These are phyloP conservation scores for Podarcis siculus DNA, from an alignment of 2,797 vertebrate species.

Conservation along the genomic window DNA sequence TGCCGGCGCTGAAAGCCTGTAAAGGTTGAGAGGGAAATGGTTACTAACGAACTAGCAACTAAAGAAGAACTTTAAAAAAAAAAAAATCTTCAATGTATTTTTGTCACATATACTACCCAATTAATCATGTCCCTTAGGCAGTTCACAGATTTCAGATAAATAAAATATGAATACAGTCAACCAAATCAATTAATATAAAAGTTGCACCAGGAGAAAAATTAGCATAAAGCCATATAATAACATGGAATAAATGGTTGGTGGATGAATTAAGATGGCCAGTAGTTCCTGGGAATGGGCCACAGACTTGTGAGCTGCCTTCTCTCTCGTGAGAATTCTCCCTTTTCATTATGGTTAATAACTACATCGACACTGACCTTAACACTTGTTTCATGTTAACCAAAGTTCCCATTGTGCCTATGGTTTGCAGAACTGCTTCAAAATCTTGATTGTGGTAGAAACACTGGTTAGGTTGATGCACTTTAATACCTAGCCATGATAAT, in stretches of 20 bases:
- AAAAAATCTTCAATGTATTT: too few species aligned
- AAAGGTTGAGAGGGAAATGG: neutral
- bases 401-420: too few species aligned
- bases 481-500: too few species aligned
- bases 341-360: neutral
- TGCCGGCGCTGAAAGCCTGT: neutral
- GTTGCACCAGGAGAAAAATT: too few species aligned
- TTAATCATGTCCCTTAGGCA: too few species aligned
- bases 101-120: too few species aligned
- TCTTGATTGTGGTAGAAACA: neutral
- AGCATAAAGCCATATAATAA: too few species aligned
- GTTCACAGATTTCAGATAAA: neutral
- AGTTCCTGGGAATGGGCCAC: neutral
- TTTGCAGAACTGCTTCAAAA: neutral
- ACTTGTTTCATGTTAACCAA: neutral
- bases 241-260: neutral
- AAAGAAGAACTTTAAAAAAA: neutral
- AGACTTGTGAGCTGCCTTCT: neutral
- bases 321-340: neutral
- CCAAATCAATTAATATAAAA: too few species aligned
- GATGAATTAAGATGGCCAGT: neutral
- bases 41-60: neutral
- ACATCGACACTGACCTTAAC: neutral
- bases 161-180: too few species aligned
- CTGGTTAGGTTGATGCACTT: too few species aligned